Evolutionary conservation across 2,888 invertebrate species (phyloP).

Genomic region (Melieria crassipennis): DNA sequence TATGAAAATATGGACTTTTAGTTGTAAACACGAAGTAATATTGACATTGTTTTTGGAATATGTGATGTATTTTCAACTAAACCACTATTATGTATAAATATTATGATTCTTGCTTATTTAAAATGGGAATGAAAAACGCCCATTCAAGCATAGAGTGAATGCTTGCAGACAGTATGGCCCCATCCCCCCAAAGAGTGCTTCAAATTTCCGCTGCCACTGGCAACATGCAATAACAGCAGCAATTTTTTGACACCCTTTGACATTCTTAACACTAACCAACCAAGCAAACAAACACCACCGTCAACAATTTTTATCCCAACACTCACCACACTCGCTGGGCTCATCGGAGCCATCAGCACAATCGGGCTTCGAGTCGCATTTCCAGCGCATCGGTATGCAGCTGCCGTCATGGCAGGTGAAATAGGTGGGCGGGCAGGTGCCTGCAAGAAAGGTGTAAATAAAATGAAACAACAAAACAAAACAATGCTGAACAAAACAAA

Average conservation of each 20-base stretch:
- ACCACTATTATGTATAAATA: background rate
- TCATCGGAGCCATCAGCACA: conserved; percentile 73
- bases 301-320: background rate
- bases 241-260: too few relatives aligned
- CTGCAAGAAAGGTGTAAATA: conserved; percentile 46
- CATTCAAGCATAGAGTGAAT: too few relatives aligned
- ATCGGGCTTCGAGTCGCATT: conserved; percentile 71
- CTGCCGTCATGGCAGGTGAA: conserved; percentile 66
- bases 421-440: conserved; percentile 57
- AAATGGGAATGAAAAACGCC: too few relatives aligned
- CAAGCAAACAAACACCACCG: background rate
- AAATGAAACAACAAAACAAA: background rate
- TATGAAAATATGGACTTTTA: too few relatives aligned
- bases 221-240: background rate
- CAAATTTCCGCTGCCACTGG: background rate
- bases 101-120: too few relatives aligned
- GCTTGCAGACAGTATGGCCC: too few relatives aligned
- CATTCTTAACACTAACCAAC: background rate
- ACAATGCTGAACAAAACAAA: conserved; percentile 16
- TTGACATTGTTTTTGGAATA: too few relatives aligned
- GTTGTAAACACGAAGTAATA: too few relatives aligned
- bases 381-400: conserved; percentile 71
- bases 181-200: background rate
- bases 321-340: conserved; percentile 69
- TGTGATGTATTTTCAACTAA: background rate